Evolutionary conservation across 2,113 vertebrate genomes (phyloP).

Genomic region (Piprites chloris): DNA sequence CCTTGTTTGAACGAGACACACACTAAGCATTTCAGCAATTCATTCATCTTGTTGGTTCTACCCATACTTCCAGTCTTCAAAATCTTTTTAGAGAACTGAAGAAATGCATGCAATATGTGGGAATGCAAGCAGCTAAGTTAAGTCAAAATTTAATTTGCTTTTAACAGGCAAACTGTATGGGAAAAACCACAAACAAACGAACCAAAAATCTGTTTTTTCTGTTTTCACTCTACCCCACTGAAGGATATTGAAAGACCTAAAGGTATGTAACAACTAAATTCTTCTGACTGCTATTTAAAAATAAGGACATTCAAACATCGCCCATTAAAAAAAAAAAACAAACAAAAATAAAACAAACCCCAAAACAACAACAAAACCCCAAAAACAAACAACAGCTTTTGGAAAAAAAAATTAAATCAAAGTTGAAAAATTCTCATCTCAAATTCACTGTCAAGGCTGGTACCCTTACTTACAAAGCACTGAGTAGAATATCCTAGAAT

Average conservation of each 20-base stretch:
- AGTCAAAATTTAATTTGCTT: background rate
- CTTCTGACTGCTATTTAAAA: background rate
- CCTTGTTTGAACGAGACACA: background rate
- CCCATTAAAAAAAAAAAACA: background rate
- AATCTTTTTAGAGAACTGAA: background rate
- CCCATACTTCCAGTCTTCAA: background rate
- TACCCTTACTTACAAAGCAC: background rate
- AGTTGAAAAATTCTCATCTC: background rate
- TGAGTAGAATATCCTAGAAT: background rate
- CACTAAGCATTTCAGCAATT: background rate
- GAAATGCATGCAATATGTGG: rapidly evolving
- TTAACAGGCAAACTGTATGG: background rate
- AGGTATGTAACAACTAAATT: background rate
- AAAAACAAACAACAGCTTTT: background rate
- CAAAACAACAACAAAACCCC: background rate
- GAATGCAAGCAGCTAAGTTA: background rate
- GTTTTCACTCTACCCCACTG: background rate
- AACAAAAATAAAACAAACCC: background rate
- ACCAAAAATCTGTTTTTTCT: background rate
- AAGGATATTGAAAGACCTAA: background rate
- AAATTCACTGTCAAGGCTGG: background rate
- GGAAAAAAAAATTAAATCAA: background rate
- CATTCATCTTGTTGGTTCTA: background rate
- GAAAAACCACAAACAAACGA: background rate
- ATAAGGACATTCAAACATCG: background rate